Percentiles rank a stretch among this genome's conserved stretches.
Conservation (phyloP, 2,888 invertebrate genomes). For the Coronaproctus castanopsis region DNA sequence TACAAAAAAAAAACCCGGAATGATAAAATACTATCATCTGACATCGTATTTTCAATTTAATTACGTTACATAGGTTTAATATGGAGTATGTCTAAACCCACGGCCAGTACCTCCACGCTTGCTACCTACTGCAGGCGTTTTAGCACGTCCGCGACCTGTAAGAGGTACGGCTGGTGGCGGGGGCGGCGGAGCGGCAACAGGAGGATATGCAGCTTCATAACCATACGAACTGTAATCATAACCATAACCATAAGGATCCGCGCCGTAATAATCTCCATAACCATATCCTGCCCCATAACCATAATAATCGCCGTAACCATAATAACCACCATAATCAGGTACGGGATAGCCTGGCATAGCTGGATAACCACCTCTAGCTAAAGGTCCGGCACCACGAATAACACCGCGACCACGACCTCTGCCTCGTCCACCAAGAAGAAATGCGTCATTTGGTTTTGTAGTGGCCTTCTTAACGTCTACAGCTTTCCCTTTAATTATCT, state of each 20-base stretch:
- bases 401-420: constrained; percentile 34
- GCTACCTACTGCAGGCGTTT: constrained; percentile 4
- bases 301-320: constrained; percentile 47
- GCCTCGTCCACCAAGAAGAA: constrained; percentile 39
- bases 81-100: constrained; percentile 11
- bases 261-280: constrained; percentile 11
- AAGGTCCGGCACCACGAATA: constrained; percentile 38
- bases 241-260: constrained; percentile 12
- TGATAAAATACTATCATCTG: too few relatives aligned
- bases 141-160: constrained; percentile 8
- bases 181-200: constrained; percentile 9
- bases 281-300: constrained; percentile 41
- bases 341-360: constrained; percentile 7
- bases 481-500: constrained; percentile 75
- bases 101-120: constrained; percentile 10
- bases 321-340: constrained; percentile 34
- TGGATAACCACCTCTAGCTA: constrained; percentile 29
- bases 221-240: constrained; percentile 12
- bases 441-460: constrained; percentile 34
- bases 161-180: constrained; percentile 8
- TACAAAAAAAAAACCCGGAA: too few relatives aligned
- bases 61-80: too few relatives aligned
- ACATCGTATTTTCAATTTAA: too few relatives aligned
- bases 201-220: constrained; percentile 12
- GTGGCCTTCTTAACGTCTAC: constrained; percentile 90